Evolutionary conservation across 2,888 invertebrate species (phyloP).

Genomic region (Drepana falcataria): DNA sequence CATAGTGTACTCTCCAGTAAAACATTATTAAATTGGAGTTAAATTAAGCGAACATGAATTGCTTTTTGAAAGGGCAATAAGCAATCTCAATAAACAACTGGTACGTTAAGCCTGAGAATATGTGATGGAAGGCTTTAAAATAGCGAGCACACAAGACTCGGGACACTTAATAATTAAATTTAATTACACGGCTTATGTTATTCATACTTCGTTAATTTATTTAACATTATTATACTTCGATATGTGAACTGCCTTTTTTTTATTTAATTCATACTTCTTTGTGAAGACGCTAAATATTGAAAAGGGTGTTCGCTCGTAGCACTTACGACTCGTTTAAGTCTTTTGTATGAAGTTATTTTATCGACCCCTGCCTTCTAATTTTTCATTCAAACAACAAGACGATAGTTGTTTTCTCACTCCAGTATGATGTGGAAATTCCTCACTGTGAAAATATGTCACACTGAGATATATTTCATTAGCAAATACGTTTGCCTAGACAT

Average conservation of each 20-base stretch:
- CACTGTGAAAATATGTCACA: no score
- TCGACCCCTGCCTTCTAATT: conserved; percentile 6
- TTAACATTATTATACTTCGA: not conserved
- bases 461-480: no score
- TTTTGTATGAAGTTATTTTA: conserved; percentile 41
- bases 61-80: not conserved
- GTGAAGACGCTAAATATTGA: conserved; percentile 5
- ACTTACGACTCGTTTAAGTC: conserved; percentile 51
- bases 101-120: not conserved
- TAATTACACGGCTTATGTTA: not conserved
- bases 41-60: not conserved
- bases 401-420: not conserved
- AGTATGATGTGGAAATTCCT: not conserved
- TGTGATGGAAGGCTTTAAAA: not conserved
- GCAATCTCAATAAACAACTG: not conserved
- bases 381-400: conserved; percentile 1
- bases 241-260: not conserved
- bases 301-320: conserved; percentile 14
- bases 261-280: conserved; percentile 4
- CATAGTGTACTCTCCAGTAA: not conserved
- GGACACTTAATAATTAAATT: not conserved
- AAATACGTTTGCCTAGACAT: no score
- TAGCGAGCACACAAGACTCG: not conserved
- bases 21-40: not conserved
- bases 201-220: no score